Evolutionary conservation across 2,797 vertebrate genomes (phyloP), one percentile per base, ranked within the genome.

Genomic region (Thunnus albacares): DNA sequence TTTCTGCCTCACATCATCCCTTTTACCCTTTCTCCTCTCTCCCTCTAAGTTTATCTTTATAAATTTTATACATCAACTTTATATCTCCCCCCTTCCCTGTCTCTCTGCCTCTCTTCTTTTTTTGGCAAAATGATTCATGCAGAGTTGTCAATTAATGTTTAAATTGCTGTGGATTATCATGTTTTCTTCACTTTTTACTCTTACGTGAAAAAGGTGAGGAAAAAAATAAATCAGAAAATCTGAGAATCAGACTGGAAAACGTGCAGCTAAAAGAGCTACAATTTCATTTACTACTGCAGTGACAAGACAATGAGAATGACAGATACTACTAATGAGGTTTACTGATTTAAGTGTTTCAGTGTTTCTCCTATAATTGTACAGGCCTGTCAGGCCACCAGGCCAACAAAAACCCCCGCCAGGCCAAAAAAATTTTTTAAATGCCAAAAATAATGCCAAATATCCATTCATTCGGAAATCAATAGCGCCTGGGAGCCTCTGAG

Each of bases 71-170:
- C 33, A 24, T 14, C 5, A 11, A 63, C 30, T 65, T 69, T 20
- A 5, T 60, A 67, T 38, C 24, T 62, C 11, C 15, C 45, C 6
- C 45, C 6, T 56, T n/a, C 24, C 35, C 1, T 2, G 8, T 24
- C 5, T 13, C 28, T 63, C 20, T 14, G 20, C n/a, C 7, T 60
- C 13, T 41, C 14, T 43, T n/a, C 10, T 26, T 22, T 65, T 18
- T 12, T 5, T 55, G 12, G 43, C 6, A 11, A 53, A 56, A 33
- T 45, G 35, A 76, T 63, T 81, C 26, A 75, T 22, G 5, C 45
- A 35, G n/a, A 68, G 77, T 22, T 80, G 57, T 68, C 28, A 41
- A 14, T 75, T 68, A 22, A 41, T 26, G 38, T 47, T 35, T 43
- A 24, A 62, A 71, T 6, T 41, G 5, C 17, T 61, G 72, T 64